These are phyloP conservation scores for Drosophila arizonae DNA, from an alignment of 1,140 invertebrate species.

Conservation along the genomic window DNA sequence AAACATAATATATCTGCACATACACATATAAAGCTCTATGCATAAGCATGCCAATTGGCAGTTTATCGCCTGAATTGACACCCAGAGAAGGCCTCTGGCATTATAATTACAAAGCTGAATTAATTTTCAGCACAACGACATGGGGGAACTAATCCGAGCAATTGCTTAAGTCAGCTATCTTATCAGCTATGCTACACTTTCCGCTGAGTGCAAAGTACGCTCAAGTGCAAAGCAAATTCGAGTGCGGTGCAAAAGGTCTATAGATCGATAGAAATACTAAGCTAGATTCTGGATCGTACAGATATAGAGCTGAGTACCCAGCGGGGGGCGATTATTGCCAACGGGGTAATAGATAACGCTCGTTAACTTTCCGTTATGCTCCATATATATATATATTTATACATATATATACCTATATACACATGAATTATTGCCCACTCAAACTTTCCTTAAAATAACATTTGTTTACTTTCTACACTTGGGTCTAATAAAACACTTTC, in stretches of 20 bases:
- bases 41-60: slow-evolving; percentile 3
- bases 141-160: slow-evolving; percentile 28
- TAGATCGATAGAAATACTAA: slow-evolving; percentile 11
- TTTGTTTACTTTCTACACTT: too few relatives aligned
- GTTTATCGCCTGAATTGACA: slow-evolving; percentile 1
- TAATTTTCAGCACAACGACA: slow-evolving; percentile 9
- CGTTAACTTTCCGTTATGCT: too few relatives aligned
- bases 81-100: neutral
- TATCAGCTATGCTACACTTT: slow-evolving; percentile 53
- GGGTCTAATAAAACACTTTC: too few relatives aligned
- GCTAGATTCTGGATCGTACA: too few relatives aligned
- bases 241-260: slow-evolving; percentile 45
- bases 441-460: too few relatives aligned
- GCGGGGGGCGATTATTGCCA: too few relatives aligned
- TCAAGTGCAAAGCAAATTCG: slow-evolving; percentile 47
- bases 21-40: neutral
- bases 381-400: too few relatives aligned
- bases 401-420: too few relatives aligned
- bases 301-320: too few relatives aligned
- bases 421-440: too few relatives aligned
- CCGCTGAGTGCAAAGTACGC: slow-evolving; percentile 57
- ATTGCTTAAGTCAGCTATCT: slow-evolving; percentile 52
- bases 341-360: too few relatives aligned
- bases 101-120: slow-evolving; percentile 54
- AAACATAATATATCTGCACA: slow-evolving; percentile 7